Base-by-base conservation (phyloP, 1,140 invertebrate genomes). In the Cyclina sinensis region DNA sequence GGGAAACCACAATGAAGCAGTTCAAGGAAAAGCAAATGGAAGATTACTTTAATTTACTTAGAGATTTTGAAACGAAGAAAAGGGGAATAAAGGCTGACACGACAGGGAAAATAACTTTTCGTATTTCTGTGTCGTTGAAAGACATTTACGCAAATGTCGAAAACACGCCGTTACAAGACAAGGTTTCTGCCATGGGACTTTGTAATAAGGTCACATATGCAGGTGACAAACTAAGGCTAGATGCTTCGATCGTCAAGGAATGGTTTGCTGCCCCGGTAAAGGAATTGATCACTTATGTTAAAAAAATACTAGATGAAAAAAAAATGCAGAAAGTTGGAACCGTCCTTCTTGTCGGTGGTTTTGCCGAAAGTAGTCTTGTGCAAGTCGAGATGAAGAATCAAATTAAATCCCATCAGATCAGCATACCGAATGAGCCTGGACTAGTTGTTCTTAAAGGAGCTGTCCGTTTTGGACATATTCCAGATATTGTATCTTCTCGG, bases 301-400 rank as follows among this genome's bases (percentile, higher is more conserved):
- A 24, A 48, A 2, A 24, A 1, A 11, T 85, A 12, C 46, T 85
- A 11, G 24, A 1, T 37, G 30, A 74, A 74, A 43, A 12, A 54
- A 39, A 54, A 2, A 54, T 85, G 35, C 14, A 57, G 30, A 59
- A n/a, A 32, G 37, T 43, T n/a, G 21, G 24, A 3, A 73, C 27
- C 5, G 54, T 90, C 18, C 68, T 90, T 30, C 27, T 90, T 32
- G 89, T 90, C 24, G 89, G 89, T 16, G 74, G 74, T 27, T 78
- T 78, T 35, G 46, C 24, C 27, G 74, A 78, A 14, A 27, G 74
- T 51, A 51, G 5, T 7, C 21, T 78, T 7, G 74, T 51, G 27
- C 74, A 78, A 78, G 74, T 51, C 18, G 35, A 30, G 35, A 54
- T 78, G 12, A 21, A 30, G 46, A 78, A 21, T 51, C 18, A 21